Conservation (phyloP, 2,113 vertebrate species). For the Actenoides hombroni region DNA sequence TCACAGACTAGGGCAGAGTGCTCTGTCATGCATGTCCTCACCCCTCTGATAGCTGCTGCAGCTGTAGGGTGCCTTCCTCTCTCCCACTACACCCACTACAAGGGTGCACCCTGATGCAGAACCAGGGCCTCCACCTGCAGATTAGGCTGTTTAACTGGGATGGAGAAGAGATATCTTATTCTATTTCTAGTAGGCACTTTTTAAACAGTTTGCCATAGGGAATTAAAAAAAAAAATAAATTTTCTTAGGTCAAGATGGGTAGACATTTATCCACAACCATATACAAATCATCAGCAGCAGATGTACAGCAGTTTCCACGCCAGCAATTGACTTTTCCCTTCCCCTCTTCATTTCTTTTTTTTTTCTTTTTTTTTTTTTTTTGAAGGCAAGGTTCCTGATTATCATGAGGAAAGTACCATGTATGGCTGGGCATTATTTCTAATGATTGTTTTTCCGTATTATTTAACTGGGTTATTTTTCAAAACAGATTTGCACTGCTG, state of each 20-base stretch:
- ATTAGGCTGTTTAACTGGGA: neutral
- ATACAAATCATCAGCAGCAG: neutral
- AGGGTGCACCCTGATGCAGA: neutral
- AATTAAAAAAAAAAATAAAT: neutral
- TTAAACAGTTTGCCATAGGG: neutral
- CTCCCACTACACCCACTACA: neutral
- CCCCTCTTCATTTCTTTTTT: neutral
- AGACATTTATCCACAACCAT: neutral
- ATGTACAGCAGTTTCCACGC: neutral
- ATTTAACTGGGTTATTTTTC: constrained; percentile 3
- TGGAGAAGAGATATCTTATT: neutral
- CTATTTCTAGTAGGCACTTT: neutral
- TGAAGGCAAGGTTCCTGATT: neutral
- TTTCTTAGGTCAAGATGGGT: neutral
- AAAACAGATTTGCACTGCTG: neutral
- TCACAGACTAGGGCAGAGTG: neutral
- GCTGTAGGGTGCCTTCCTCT: neutral
- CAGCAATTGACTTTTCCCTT: neutral
- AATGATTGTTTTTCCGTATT: neutral
- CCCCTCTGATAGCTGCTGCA: fast-evolving
- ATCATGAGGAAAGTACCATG: neutral
- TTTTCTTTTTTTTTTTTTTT: neutral
- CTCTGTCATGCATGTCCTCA: neutral
- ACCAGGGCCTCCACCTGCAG: neutral
- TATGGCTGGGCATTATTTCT: constrained; percentile 14